phyloP scores from a whole-genome alignment of 37 sponge, comb jelly and placozoan species.

The Agelas oroides region DNA sequence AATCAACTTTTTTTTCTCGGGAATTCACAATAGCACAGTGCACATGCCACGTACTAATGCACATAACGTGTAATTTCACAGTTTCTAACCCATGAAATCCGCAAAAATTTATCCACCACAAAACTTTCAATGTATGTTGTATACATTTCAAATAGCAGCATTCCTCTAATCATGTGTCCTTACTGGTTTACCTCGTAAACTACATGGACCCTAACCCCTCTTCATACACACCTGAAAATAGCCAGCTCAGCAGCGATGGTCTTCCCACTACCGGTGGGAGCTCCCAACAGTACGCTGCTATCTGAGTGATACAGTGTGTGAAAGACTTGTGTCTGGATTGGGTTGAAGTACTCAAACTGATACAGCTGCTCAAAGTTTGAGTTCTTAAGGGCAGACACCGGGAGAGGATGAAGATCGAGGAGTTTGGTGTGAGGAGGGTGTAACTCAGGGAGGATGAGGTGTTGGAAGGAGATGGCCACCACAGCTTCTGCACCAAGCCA shows the following conservation, averaged over 20 bases:
- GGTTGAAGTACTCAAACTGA: constrained; percentile 93
- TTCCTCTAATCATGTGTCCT: too few relatives aligned
- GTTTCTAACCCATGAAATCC: too few relatives aligned
- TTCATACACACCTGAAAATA: constrained; percentile 74
- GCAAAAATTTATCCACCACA: too few relatives aligned
- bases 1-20: too few relatives aligned
- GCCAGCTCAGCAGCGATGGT: constrained; percentile 99
- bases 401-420: constrained; percentile 96
- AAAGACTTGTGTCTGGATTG: constrained; percentile 96
- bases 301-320: constrained; percentile 97
- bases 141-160: too few relatives aligned
- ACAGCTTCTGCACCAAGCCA: constrained; percentile 93
- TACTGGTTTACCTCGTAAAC: too few relatives aligned
- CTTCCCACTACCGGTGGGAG: constrained; percentile 99
- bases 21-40: too few relatives aligned
- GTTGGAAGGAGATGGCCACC: constrained; percentile 87
- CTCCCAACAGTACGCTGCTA: constrained; percentile 90
- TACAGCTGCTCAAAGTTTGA: constrained; percentile 70
- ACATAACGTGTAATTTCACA: too few relatives aligned
- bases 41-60: too few relatives aligned
- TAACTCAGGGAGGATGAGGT: constrained; percentile 94
- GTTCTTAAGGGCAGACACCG: constrained; percentile 80
- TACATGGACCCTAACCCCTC: too few relatives aligned
- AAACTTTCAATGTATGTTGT: too few relatives aligned
- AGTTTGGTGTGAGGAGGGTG: constrained; percentile 97